Conservation (phyloP, 1,140 invertebrate genomes). For the Metaphire vulgaris region DNA sequence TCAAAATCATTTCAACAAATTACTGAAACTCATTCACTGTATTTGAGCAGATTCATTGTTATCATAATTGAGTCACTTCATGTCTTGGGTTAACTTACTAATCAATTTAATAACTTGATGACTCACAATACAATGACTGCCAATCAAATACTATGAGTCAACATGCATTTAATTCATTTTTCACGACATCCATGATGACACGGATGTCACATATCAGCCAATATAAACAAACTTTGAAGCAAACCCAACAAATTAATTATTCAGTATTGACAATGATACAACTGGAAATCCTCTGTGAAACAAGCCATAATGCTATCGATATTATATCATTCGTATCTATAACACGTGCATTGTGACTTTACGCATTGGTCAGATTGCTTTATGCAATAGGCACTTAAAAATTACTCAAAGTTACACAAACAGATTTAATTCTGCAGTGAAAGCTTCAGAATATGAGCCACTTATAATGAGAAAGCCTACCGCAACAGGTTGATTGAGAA, state of each 20-base stretch:
- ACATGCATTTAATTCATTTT: too few relatives aligned
- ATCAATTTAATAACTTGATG: background rate
- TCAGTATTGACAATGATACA: too few relatives aligned
- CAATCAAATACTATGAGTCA: background rate
- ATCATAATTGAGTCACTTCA: background rate
- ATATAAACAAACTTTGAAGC: too few relatives aligned
- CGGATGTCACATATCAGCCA: too few relatives aligned
- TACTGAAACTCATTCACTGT: background rate
- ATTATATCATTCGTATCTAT: too few relatives aligned
- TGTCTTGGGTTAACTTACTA: too few relatives aligned
- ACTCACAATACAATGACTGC: background rate
- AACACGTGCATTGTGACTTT: background rate
- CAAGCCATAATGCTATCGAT: too few relatives aligned
- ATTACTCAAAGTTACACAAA: background rate
- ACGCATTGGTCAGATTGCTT: background rate
- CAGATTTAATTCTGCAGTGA: background rate
- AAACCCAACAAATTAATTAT: too few relatives aligned
- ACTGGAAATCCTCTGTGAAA: too few relatives aligned
- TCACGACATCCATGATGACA: too few relatives aligned
- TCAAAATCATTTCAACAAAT: background rate
- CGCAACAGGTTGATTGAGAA: slow-evolving; percentile 80
- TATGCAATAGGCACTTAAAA: background rate
- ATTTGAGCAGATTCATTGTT: background rate
- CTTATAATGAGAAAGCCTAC: slow-evolving; percentile 51
- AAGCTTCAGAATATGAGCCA: background rate